Evolutionary conservation across 2,797 vertebrate species (phyloP), one percentile per base, ranked within the genome.

Genomic region (Parauchenoglanis punctatus): DNA sequence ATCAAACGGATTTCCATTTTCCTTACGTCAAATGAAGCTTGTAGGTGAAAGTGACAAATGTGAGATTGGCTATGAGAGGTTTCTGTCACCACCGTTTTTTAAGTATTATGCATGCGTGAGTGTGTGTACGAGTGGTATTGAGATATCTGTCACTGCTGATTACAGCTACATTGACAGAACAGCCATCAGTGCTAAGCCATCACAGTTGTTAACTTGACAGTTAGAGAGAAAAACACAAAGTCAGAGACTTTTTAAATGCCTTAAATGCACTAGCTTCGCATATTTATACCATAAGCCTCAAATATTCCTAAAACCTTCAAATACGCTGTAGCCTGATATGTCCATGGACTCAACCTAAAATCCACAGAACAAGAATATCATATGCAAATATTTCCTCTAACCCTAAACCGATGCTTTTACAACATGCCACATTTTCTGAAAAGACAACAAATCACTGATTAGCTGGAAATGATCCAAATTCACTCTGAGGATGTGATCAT

Each of bases 31-130:
- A 88, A 91, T 85, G 52, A 89, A 85, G 75, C 87, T 80, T 75
- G 63, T 81, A 83, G 78, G 84, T 72, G 44, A 68, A 83, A 78
- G 77, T 89, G 87, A 85, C 82, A 78, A 85, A 52, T 72, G 13
- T 59, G 77, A 83, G 84, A 89, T 88, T 88, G 83, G 72, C 87
- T 87, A 87, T 89, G 78, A 88, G 84, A 89, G 90, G 87, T 90
- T 90, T 83, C 87, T 89, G 90, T 88, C 90, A 85, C 61, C 82
- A 35, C 40, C n/a, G n/a, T 72, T 89, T 88, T 40, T 85, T 88
- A 87, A 83, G 75, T 85, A 89, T 88, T 91, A 89, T 89, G 87
- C 87, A 91, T 87, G 88, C 61, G 70, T 78, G 85, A 88, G 87
- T 31, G 59, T 75, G 81, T 85, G 81, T 61, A 72, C 61, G 59